Percentiles rank a stretch among this genome's conserved stretches.
These are phyloP conservation scores for Penaeus monodon DNA, from an alignment of 2,888 invertebrate genomes.

Conservation along the genomic window DNA sequence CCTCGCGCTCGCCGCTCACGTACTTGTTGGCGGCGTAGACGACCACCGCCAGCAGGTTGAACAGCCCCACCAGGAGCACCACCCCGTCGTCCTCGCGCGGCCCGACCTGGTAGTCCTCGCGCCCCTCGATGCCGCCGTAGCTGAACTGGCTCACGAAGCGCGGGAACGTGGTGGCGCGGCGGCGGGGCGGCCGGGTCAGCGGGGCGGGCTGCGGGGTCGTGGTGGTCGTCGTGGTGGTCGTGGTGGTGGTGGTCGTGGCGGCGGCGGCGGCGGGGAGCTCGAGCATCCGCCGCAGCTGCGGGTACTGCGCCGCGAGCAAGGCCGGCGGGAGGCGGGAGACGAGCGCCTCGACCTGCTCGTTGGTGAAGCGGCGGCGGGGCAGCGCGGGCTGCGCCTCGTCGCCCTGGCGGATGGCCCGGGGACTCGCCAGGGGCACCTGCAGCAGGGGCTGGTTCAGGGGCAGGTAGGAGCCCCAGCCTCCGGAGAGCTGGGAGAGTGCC, in stretches of 20 bases:
- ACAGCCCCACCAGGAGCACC: slow-evolving; percentile 61
- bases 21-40: slow-evolving; percentile 57
- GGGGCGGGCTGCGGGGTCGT: slow-evolving; percentile 20
- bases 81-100: slow-evolving; percentile 53
- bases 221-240: slow-evolving; percentile 18
- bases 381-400: too few relatives aligned
- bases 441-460: slow-evolving; percentile 37
- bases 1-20: slow-evolving; percentile 32
- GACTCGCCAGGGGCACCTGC: slow-evolving; percentile 35
- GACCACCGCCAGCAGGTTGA: slow-evolving; percentile 63
- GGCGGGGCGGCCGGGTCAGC: not conserved
- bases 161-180: not conserved
- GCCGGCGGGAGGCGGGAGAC: not conserved
- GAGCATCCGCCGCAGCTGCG: not conserved
- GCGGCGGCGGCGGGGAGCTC: too few relatives aligned
- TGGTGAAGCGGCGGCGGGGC: not conserved
- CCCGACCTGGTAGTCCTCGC: slow-evolving; percentile 3
- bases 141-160: slow-evolving; percentile 30
- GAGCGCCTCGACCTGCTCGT: slow-evolving; percentile 1
- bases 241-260: not conserved
- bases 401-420: slow-evolving; percentile 21
- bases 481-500: not conserved
- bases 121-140: slow-evolving; percentile 13
- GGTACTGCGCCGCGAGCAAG: not conserved
- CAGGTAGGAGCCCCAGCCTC: slow-evolving; percentile 10